Evolutionary conservation across 1,140 invertebrate genomes (phyloP), one percentile per base, ranked within the genome.

Genomic region (Leptinotarsa defecta): DNA sequence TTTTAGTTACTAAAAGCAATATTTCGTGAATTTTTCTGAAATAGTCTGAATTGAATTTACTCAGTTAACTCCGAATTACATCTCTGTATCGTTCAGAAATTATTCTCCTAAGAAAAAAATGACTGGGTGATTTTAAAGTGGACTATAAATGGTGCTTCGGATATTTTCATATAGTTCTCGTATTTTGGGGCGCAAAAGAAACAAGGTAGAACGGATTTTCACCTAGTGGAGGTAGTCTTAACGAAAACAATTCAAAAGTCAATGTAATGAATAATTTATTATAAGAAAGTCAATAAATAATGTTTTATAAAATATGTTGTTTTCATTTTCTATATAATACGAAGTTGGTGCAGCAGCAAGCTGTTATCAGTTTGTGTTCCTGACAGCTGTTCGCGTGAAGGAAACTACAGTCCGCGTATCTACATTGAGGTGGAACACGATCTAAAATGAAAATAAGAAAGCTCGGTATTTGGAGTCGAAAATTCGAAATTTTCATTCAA

Each of bases 321-420:
- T 68, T 57, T 81, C 73, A 84, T 78, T 81, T 81, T 73, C 78
- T 79, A 52, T 78, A 78, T 4, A 78, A 77, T 24, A 77, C 78
- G 17, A 78, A 82, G 83, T 69, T 91, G 34, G 90, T 89, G 80
- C 92, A 94, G 83, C 92, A 94, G 81, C 92, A 94, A 70, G 87
- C 88, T 8, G 91, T 89, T 74, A 94, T 94, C 6, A 94, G 84
- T 73, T 89, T 83, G 79, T 93, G 91, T 81, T 94, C 92, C 61
- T 88, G 84, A 81, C 92, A 94, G 22, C 89, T 89, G 82, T 93
- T 94, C 17, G 92, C 91, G 80, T 93, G 91, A 1, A 94, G 85
- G 83, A 91, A 92, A 77, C 88, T 88, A 82, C 92, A 94, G 82
- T 93, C 90, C 0, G 89, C 88, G 77, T 88, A 90, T 77, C 87